Evolutionary conservation across 2,888 invertebrate genomes (phyloP), one percentile per base, ranked within the genome.

Genomic region (Netelia inedita): DNA sequence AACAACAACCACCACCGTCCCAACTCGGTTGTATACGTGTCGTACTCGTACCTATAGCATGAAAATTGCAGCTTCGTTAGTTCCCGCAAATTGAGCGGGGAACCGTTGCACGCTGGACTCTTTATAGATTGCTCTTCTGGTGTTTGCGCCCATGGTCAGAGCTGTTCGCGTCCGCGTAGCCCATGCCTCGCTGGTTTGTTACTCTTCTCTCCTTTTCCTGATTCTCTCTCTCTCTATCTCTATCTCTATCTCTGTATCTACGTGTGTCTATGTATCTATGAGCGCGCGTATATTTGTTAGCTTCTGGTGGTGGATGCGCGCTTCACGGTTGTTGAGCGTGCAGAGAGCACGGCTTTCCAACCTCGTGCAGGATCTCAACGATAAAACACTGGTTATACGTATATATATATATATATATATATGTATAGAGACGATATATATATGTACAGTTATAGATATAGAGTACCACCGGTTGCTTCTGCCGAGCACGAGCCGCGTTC

Each of bases 281-380:
- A 6, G 35, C 35, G 35, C 3, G 35, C 6, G 5, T 35, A 35
- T 35, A 21, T 46, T 41, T 46, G 55, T 55, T 71, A 16, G 71
- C 41, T 76, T n/a, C 66, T 72, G 43, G 10, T 14, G n/a, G 61
- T 75, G 68, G 53, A 72, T 75, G 57, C 74, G 66, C 79, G 65
- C 83, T 84, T 84, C 83, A 80, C 76, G 83, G 83, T 80, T 76
- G 72, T 80, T 80, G 74, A 84, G 72, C 76, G 80, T 84, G 80
- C 72, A 46, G 63, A 80, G 80, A 59, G 76, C 74, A 79, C 69
- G 43, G 83, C 72, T 80, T 84, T 84, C 72, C 72, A 83, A 66
- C 83, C 79, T 83, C 83, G 83, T 83, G 72, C 80, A 73, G 83
- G 76, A 84, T 80, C 83, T 79, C 43, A 73, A 80, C 80, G 83